Evolutionary conservation across 2,888 invertebrate species (phyloP), one percentile per base, ranked within the genome.

Genomic region (Agrochola macilenta): DNA sequence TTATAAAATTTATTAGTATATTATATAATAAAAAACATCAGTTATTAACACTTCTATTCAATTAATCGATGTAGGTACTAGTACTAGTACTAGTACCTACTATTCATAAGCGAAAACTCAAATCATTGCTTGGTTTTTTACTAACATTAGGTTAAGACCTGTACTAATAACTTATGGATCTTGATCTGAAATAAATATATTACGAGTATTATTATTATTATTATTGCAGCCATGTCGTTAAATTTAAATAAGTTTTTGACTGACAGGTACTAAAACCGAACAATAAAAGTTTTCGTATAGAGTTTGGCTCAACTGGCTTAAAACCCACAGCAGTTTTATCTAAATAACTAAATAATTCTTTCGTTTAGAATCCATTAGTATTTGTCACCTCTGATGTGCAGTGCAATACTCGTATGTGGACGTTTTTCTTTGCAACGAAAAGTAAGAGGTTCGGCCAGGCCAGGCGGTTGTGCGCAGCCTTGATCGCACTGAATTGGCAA

Each of bases 401-500:
- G 87, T 86, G 85, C 85, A 89, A 88, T 86, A n/a, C n/a, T n/a
- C n/a, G n/a, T n/a, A 86, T 84, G 88, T 89, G 88, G 82, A 89
- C 83, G 83, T 89, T 93, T 94, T 94, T 92, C 93, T 92, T 89
- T 89, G 90, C 87, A 91, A 90, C 90, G 87, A 94, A 96, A 96
- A 96, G 96, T 96, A 96, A 96, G 93, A 95, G 95, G 95, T 92
- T 91, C 88, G 89, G 90, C 85, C 91, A 80, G 83, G 88, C 88
- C 87, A 81, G 89, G 89, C 91, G 90, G 93, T 93, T 91, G 91
- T 89, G 90, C 85, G 91, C 93, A 96, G 95, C 96, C 96, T 96
- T 96, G 96, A 95, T 95, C 94, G 95, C 92, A 89, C 92, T 94
- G 95, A 95, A 96, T 96, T 96, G 96, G 95, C 96, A 96, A 96